Percentiles rank a stretch among this genome's conserved stretches.
phyloP scores from a whole-genome alignment of 2,797 vertebrate genomes.

The Pseudopleuronectes americanus region DNA sequence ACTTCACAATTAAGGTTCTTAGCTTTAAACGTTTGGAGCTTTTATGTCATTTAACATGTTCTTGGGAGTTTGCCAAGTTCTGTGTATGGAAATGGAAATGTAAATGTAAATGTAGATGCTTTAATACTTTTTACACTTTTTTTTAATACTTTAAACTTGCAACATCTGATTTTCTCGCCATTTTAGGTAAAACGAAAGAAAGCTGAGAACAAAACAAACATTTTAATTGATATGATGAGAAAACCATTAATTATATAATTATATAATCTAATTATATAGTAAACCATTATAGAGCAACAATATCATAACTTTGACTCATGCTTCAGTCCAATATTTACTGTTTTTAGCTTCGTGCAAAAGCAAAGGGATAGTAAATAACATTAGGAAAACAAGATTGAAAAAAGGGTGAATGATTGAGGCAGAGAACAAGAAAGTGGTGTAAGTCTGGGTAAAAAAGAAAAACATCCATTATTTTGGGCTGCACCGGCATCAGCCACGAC shows the following conservation, averaged over 20 bases:
- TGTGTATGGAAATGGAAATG: too few species aligned
- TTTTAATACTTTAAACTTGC: too few species aligned
- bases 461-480: slow-evolving; percentile 28
- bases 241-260: too few species aligned
- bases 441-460: slow-evolving; percentile 25
- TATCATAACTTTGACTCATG: not conserved
- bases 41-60: too few species aligned
- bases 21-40: too few species aligned
- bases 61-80: not conserved
- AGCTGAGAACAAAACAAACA: not conserved
- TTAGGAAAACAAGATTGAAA: slow-evolving; percentile 10
- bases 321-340: not conserved
- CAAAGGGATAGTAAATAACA: slow-evolving; percentile 3
- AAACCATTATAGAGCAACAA: not conserved
- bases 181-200: not conserved
- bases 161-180: not conserved
- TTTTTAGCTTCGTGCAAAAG: not conserved
- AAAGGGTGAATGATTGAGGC: not conserved
- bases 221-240: not conserved
- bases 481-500: slow-evolving; percentile 21
- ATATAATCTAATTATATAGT: not conserved
- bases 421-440: slow-evolving; percentile 2
- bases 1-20: too few species aligned
- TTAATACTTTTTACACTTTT: not conserved
- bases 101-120: not conserved